Conservation (phyloP, 2,888 invertebrate species). For the Automeris io region DNA sequence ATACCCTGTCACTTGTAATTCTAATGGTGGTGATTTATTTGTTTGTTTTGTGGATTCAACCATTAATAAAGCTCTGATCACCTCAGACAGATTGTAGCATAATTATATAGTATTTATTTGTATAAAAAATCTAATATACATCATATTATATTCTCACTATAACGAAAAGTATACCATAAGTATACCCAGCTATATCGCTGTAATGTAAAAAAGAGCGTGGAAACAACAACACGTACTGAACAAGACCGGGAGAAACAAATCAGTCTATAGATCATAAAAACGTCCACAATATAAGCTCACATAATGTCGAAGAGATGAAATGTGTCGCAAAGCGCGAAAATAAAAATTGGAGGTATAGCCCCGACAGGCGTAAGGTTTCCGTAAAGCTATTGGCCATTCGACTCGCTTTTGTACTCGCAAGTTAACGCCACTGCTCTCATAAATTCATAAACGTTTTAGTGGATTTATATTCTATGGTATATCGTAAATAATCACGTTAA, state of each 20-base stretch:
- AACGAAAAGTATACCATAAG: neutral
- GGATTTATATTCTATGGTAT: slow-evolving; percentile 7
- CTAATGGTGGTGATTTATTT: too few species aligned
- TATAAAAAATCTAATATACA: too few species aligned
- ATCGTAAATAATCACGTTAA: too few species aligned
- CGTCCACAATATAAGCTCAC: slow-evolving; percentile 36
- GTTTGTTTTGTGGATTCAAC: too few species aligned
- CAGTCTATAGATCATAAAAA: slow-evolving; percentile 35
- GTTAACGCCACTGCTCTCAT: slow-evolving; percentile 5
- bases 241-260: slow-evolving; percentile 30
- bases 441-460: slow-evolving; percentile 7
- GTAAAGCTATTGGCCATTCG: slow-evolving; percentile 38
- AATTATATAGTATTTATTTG: too few species aligned
- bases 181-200: neutral
- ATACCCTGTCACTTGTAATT: too few species aligned
- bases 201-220: slow-evolving; percentile 15
- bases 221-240: slow-evolving; percentile 21
- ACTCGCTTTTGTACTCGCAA: slow-evolving; percentile 21
- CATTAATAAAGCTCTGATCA: too few species aligned
- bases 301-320: slow-evolving; percentile 33
- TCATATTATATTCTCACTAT: too few species aligned
- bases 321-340: slow-evolving; percentile 38
- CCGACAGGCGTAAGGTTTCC: slow-evolving; percentile 38
- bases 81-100: too few species aligned
- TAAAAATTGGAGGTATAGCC: slow-evolving; percentile 38